Evolutionary conservation across 2,888 invertebrate species (phyloP).

Genomic region (Eudasyphora cyanicolor): DNA sequence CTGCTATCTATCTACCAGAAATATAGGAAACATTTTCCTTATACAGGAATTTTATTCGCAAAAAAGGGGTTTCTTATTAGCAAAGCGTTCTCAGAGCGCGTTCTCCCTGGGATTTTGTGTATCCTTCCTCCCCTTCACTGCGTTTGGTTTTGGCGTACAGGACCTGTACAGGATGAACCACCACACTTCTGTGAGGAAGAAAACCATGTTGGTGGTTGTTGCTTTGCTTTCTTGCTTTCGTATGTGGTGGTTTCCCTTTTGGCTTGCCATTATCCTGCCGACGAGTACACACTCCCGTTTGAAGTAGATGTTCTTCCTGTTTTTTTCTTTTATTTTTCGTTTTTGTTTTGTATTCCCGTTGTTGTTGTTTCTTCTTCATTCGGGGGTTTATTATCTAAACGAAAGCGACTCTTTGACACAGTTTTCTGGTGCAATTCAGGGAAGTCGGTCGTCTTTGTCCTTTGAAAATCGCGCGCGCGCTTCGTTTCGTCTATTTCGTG

Average conservation of each 20-base stretch:
- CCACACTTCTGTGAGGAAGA: background rate
- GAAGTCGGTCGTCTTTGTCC: slow-evolving; percentile 76
- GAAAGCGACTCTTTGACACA: slow-evolving; percentile 75
- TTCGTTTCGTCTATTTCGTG: slow-evolving; percentile 58
- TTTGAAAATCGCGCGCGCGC: slow-evolving; percentile 59
- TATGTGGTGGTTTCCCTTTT: slow-evolving; percentile 25
- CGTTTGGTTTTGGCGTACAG: slow-evolving; percentile 40
- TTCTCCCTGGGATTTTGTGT: background rate
- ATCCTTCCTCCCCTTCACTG: slow-evolving; percentile 47
- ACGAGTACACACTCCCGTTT: slow-evolving; percentile 9
- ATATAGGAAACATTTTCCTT: slow-evolving; percentile 32
- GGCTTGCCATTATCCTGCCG: slow-evolving; percentile 14
- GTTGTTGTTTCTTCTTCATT: background rate
- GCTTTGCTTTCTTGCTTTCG: background rate
- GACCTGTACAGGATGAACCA: slow-evolving; percentile 51
- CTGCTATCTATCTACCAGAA: no score
- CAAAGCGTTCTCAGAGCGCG: background rate
- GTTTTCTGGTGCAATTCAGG: slow-evolving; percentile 78
- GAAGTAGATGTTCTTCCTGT: slow-evolving; percentile 39
- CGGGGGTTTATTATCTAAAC: slow-evolving; percentile 70
- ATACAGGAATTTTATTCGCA: slow-evolving; percentile 49
- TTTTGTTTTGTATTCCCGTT: background rate
- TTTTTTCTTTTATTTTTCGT: slow-evolving; percentile 24
- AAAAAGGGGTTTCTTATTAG: slow-evolving; percentile 32
- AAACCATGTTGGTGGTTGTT: slow-evolving; percentile 3